Conservation (phyloP, 2,113 vertebrate genomes). For the Sorex araneus region DNA sequence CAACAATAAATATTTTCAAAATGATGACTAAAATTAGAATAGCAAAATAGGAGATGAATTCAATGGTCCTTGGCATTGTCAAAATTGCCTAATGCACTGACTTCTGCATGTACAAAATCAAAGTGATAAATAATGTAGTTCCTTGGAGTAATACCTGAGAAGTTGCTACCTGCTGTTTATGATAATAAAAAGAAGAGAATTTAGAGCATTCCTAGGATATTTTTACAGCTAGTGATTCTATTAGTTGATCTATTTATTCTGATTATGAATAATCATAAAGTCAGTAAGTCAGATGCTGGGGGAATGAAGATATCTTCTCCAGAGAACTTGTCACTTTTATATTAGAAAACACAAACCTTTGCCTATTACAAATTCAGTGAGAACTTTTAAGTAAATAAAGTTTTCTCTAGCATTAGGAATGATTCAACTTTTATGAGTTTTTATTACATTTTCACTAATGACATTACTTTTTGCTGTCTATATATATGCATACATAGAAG, state of each 20-base stretch:
- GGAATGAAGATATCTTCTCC: neutral
- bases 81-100: neutral
- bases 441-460: neutral
- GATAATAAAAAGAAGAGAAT: too few relatives aligned
- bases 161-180: neutral
- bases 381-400: conserved; percentile 2
- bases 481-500: neutral
- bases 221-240: neutral
- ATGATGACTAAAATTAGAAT: neutral
- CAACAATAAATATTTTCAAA: neutral
- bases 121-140: neutral
- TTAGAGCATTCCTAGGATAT: neutral
- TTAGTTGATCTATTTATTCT: neutral
- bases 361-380: neutral
- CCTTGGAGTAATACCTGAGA: neutral
- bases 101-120: neutral
- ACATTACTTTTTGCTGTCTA: neutral
- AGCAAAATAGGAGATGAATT: neutral
- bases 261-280: neutral
- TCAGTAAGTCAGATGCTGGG: neutral
- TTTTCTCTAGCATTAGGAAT: neutral
- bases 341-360: neutral
- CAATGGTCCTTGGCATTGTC: neutral
- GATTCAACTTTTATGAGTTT: neutral
- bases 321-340: neutral